phyloP scores from a whole-genome alignment of 2,113 vertebrate genomes.

The Gymnocephalus cernua region DNA sequence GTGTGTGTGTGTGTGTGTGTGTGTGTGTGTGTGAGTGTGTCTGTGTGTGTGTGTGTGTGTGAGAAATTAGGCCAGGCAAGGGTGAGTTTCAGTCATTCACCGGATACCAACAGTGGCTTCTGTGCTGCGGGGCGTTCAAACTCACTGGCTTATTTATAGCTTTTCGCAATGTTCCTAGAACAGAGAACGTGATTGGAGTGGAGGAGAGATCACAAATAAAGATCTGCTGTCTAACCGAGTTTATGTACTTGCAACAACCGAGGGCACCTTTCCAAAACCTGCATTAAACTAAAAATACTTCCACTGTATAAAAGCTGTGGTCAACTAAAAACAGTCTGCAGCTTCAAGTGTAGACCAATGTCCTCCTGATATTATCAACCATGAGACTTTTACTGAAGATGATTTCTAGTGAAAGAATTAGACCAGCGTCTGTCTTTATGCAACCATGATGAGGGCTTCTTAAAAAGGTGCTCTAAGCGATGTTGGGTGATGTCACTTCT shows the following conservation, averaged over 20 bases:
- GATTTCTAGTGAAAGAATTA: background rate
- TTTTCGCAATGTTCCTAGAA: conserved; percentile 36
- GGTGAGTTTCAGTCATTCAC: conserved; percentile 47
- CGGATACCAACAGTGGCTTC: conserved; percentile 44
- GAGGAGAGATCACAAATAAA: conserved; percentile 40
- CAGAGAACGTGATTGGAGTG: background rate
- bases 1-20: background rate
- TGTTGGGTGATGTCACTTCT: no score
- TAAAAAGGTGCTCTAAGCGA: no score
- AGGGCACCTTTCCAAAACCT: conserved; percentile 40
- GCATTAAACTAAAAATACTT: conserved; percentile 10
- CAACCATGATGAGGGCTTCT: background rate
- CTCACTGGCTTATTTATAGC: conserved; percentile 67
- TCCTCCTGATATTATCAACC: background rate
- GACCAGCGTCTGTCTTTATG: background rate
- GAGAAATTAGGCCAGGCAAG: conserved; percentile 46
- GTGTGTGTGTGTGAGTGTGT: background rate
- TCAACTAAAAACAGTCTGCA: background rate
- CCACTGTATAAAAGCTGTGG: background rate
- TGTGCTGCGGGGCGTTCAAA: conserved; percentile 28
- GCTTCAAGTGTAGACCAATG: background rate
- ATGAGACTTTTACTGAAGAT: background rate
- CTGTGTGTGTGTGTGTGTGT: background rate
- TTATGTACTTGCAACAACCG: conserved; percentile 20
- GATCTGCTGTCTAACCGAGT: conserved; percentile 44